A percentile compares a stretch with the other conserved stretches of the same genome.
phyloP scores from a whole-genome alignment of 2,888 invertebrate genomes.

The Caenorhabditis sp. region DNA sequence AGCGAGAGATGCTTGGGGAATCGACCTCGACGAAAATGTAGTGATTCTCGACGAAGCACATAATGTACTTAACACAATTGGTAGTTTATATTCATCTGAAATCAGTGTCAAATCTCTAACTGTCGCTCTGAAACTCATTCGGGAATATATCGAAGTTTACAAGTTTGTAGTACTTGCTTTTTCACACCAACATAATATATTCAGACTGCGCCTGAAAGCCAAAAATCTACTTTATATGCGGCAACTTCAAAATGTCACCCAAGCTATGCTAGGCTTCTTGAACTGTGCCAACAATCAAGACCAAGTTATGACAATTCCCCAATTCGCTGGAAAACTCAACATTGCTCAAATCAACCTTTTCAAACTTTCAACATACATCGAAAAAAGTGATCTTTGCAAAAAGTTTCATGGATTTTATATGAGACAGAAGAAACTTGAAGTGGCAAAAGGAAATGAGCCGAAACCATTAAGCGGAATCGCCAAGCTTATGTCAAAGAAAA shows the following conservation, averaged over 20 bases:
- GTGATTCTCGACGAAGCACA: slow-evolving; percentile 94
- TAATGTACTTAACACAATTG: slow-evolving; percentile 88
- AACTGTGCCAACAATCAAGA: slow-evolving; percentile 7
- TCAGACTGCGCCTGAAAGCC: slow-evolving; percentile 35
- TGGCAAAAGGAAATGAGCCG: too few species aligned
- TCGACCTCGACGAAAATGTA: slow-evolving; percentile 80
- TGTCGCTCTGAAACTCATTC: slow-evolving; percentile 43
- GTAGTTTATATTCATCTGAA: slow-evolving; percentile 70
- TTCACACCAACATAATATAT: too few species aligned
- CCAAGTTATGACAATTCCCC: slow-evolving; percentile 41
- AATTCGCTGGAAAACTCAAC: slow-evolving; percentile 41
- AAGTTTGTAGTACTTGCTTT: background rate
- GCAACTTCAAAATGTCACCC: slow-evolving; percentile 45
- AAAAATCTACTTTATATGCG: slow-evolving; percentile 59
- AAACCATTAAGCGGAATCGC: slow-evolving; percentile 44
- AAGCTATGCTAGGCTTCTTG: slow-evolving; percentile 15
- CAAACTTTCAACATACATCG: slow-evolving; percentile 58
- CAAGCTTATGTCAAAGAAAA: slow-evolving; percentile 43
- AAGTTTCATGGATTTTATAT: slow-evolving; percentile 59
- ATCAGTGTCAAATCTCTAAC: slow-evolving; percentile 39
- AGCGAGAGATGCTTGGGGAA: slow-evolving; percentile 81
- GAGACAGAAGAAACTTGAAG: slow-evolving; percentile 26
- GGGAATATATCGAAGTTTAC: slow-evolving; percentile 44
- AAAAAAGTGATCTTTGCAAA: slow-evolving; percentile 56
- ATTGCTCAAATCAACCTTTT: slow-evolving; percentile 58